Conservation (phyloP, 2,888 invertebrate genomes). For the Rhabditophanes sp. region DNA sequence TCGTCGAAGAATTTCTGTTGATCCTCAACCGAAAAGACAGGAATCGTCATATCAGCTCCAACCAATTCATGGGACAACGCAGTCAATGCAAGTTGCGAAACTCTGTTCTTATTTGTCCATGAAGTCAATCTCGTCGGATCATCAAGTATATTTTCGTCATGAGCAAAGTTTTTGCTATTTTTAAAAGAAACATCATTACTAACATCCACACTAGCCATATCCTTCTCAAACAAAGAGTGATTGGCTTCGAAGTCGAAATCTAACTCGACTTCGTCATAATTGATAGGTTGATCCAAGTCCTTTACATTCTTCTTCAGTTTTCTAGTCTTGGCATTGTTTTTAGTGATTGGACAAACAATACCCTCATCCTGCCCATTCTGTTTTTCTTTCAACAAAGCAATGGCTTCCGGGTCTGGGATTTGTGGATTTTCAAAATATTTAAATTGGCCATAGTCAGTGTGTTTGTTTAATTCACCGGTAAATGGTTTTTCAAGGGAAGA, state of each 20-base stretch:
- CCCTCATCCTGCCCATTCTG: no score
- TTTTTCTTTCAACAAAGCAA: no score
- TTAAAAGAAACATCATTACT: neutral
- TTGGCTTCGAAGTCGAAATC: constrained; percentile 38
- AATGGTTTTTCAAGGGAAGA: no score
- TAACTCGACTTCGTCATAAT: constrained; percentile 19
- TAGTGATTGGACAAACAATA: no score
- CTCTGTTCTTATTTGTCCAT: constrained; percentile 19
- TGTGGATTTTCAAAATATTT: no score
- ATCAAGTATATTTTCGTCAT: constrained; percentile 37
- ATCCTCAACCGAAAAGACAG: constrained; percentile 1
- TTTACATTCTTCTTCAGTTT: no score
- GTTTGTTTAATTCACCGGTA: no score
- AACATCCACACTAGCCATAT: constrained; percentile 1
- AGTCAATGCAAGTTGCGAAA: neutral
- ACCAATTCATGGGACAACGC: no score
- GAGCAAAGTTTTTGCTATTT: constrained; percentile 25
- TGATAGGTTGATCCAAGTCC: constrained; percentile 22
- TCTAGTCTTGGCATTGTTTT: no score
- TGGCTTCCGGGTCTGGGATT: no score
- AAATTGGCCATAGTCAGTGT: no score
- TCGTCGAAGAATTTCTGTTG: constrained; percentile 3
- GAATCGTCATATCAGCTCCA: constrained; percentile 3
- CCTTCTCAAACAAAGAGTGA: constrained; percentile 23
- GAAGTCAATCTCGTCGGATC: constrained; percentile 27